A percentile compares a stretch with the other conserved stretches of the same genome.
phyloP scores from a whole-genome alignment of 2,113 vertebrate species.

The Corydoras maculifer region DNA sequence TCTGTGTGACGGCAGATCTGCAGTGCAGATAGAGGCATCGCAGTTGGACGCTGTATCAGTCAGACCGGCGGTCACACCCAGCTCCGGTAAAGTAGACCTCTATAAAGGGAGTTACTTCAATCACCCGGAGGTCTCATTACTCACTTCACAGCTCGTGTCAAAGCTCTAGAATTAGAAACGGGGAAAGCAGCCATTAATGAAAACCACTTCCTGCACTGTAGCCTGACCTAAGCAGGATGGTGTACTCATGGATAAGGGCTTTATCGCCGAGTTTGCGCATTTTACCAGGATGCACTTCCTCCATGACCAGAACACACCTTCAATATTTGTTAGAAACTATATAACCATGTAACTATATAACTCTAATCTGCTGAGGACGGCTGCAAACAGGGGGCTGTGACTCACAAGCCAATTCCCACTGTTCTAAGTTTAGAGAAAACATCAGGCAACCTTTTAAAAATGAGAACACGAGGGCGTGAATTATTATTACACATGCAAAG shows the following conservation, averaged over 20 bases:
- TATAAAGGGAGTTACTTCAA: conserved; percentile 17
- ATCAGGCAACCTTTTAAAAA: not conserved
- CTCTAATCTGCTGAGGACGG: too few species aligned
- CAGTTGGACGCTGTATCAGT: not conserved
- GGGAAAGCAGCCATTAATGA: conserved; percentile 23
- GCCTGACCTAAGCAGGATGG: conserved; percentile 8
- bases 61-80: not conserved
- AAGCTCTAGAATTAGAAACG: conserved; percentile 26
- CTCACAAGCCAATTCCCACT: too few species aligned
- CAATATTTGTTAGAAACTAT: not conserved
- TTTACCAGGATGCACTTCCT: not conserved
- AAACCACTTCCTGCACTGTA: conserved; percentile 18
- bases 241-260: not conserved
- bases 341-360: not conserved
- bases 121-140: conserved; percentile 5
- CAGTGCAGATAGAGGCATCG: not conserved
- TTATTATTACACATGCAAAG: not conserved
- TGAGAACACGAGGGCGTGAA: not conserved
- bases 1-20: not conserved
- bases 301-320: not conserved
- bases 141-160: conserved; percentile 19
- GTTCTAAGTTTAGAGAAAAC: too few species aligned
- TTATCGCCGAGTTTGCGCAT: not conserved
- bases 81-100: not conserved
- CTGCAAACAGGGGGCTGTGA: too few species aligned